A percentile compares a stretch with the other conserved stretches of the same genome.
phyloP scores from a whole-genome alignment of 2,888 invertebrate genomes.

The Cephus nigrinus region DNA sequence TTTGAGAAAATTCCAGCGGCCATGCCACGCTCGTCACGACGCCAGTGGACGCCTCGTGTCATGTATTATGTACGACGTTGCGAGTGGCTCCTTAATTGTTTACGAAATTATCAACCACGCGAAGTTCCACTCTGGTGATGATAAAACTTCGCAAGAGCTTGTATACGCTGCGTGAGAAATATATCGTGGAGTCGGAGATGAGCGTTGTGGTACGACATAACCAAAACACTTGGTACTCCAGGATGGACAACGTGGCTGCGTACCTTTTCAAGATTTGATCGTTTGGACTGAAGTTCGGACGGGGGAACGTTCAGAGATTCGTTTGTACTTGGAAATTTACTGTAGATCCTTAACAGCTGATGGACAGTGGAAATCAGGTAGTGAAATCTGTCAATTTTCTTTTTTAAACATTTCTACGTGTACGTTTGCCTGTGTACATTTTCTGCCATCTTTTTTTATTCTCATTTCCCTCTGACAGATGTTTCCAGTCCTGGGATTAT shows the following conservation, averaged over 20 bases:
- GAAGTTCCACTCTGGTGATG: background rate
- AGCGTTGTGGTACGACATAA: background rate
- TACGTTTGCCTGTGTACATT: background rate
- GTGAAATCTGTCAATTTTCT: background rate
- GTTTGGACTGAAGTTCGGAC: background rate
- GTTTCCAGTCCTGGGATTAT: background rate
- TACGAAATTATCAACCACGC: background rate
- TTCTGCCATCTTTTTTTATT: background rate
- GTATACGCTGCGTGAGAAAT: background rate
- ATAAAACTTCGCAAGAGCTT: background rate
- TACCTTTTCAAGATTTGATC: background rate
- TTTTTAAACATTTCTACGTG: background rate
- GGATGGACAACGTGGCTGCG: background rate
- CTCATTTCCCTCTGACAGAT: background rate
- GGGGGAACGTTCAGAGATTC: background rate
- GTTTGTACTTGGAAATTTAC: background rate
- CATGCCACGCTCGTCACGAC: background rate
- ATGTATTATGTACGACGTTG: background rate
- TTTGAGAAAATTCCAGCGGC: background rate
- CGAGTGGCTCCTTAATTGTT: background rate
- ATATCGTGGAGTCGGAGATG: background rate
- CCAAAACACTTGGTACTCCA: background rate
- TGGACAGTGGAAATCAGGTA: background rate
- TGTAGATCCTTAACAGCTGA: background rate
- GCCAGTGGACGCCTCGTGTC: background rate